Percentiles rank a stretch among this genome's conserved stretches.
These are phyloP conservation scores for Ctenosaura bakeri DNA, from an alignment of 2,797 vertebrate genomes.

Conservation along the genomic window DNA sequence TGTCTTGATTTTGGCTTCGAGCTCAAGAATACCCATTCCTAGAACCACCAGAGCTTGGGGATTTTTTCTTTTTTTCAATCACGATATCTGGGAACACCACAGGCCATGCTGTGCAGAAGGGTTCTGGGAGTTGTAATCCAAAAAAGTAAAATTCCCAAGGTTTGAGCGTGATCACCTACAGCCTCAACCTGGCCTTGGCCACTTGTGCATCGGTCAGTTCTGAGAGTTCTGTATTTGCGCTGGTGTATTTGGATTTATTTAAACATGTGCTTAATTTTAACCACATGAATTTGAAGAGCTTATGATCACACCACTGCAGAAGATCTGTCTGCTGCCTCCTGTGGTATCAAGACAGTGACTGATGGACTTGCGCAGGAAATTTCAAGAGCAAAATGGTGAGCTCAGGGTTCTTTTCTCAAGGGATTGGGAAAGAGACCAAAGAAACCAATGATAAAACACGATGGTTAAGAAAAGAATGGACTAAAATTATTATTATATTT, in stretches of 20 bases:
- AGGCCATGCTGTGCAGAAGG: too few relatives aligned
- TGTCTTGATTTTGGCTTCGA: neutral
- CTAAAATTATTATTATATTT: neutral
- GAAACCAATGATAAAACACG: neutral
- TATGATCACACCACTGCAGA: neutral
- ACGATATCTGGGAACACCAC: too few relatives aligned
- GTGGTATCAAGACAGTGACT: neutral
- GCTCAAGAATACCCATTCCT: neutral
- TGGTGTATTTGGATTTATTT: neutral
- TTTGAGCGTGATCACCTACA: neutral
- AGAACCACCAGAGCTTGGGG: too few relatives aligned
- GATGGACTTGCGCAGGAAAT: neutral
- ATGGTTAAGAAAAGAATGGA: neutral
- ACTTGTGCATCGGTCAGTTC: too few relatives aligned
- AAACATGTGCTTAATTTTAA: conserved; percentile 1
- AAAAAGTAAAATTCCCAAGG: too few relatives aligned
- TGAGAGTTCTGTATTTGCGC: neutral
- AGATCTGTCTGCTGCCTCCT: neutral
- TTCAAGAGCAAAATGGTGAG: neutral
- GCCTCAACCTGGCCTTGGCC: neutral
- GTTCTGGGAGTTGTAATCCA: too few relatives aligned
- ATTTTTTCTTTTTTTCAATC: too few relatives aligned
- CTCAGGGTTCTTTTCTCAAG: neutral
- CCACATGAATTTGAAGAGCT: neutral
- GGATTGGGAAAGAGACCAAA: neutral